Conservation (phyloP, 2,113 vertebrate species). For the Ptychochromis oligacanthus region DNA sequence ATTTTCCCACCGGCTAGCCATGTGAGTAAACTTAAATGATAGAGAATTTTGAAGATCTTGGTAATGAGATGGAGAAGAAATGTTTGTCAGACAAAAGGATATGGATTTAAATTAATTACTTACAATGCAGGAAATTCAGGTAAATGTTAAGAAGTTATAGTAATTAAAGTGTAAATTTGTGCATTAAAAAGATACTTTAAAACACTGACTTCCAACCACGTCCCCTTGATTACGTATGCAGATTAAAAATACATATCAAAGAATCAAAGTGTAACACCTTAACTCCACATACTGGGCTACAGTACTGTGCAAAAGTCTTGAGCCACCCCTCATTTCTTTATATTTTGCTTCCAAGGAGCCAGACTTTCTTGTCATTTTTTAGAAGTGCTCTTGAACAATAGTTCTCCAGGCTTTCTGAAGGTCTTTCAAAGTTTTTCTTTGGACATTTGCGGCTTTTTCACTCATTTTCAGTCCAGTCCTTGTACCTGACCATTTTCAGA, state of each 20-base stretch:
- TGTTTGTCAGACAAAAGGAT: neutral
- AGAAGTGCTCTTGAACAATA: too few relatives aligned
- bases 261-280: neutral
- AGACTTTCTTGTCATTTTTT: too few relatives aligned
- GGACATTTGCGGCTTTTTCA: too few relatives aligned
- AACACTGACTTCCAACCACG: neutral
- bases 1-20: neutral
- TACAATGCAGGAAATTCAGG: neutral
- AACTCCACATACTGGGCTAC: neutral
- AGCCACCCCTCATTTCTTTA: neutral
- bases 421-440: too few relatives aligned
- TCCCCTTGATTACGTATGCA: neutral
- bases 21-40: neutral
- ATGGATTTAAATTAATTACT: neutral
- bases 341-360: too few relatives aligned
- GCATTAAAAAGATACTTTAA: neutral
- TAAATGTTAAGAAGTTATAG: neutral
- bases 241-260: neutral
- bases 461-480: too few relatives aligned
- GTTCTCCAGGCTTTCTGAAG: too few relatives aligned
- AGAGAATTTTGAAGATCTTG: neutral
- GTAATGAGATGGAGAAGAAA: neutral
- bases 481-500: too few relatives aligned
- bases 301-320: neutral
- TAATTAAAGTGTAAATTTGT: neutral